phyloP scores from a whole-genome alignment of 2,797 vertebrate genomes.

The Darevskia mixta region DNA sequence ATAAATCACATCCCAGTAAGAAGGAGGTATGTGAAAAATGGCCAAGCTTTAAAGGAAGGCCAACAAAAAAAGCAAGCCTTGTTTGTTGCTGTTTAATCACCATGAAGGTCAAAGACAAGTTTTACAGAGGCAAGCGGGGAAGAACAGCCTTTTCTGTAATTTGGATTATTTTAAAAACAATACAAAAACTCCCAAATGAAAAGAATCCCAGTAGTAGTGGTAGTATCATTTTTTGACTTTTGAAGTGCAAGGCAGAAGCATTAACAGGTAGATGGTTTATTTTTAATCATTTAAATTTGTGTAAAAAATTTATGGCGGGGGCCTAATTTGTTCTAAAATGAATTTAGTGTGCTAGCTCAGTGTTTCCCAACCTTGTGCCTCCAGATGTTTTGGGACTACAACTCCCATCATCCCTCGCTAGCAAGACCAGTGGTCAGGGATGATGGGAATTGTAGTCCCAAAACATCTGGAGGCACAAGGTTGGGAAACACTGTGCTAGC shows the following conservation, averaged over 20 bases:
- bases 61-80: rapidly evolving
- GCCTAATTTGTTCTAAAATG: neutral
- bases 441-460: no score
- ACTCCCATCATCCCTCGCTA: no score
- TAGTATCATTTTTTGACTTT: neutral
- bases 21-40: neutral
- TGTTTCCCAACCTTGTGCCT: no score
- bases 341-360: neutral
- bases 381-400: no score
- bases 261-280: neutral
- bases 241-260: neutral
- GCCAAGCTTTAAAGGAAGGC: rapidly evolving
- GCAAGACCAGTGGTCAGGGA: no score
- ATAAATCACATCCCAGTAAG: slow-evolving; percentile 19
- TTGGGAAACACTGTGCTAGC: no score
- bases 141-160: neutral
- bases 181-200: neutral
- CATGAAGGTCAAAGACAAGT: neutral
- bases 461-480: no score
- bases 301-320: neutral
- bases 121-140: neutral
- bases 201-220: neutral
- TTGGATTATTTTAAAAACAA: neutral
- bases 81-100: neutral
- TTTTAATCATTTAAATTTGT: neutral